Evolutionary conservation across 2,888 invertebrate species (phyloP).

Genomic region (Cheilosia grossa): DNA sequence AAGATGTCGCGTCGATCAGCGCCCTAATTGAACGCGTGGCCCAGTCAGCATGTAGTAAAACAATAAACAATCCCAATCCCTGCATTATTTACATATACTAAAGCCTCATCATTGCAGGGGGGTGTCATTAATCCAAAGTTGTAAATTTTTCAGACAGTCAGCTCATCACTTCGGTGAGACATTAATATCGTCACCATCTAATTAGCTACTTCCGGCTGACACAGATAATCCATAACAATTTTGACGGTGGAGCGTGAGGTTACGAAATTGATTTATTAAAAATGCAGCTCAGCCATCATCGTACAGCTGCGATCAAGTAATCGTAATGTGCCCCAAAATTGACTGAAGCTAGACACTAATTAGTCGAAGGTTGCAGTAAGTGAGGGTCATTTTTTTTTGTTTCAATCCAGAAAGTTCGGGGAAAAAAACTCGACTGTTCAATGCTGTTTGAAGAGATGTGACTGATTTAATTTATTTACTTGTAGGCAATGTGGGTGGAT

Average conservation of each 20-base stretch:
- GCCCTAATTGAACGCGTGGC: neutral
- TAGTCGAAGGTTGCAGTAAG: constrained; percentile 28
- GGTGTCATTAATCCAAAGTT: constrained; percentile 42
- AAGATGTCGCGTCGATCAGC: neutral
- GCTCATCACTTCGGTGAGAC: constrained; percentile 2
- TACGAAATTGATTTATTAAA: constrained; percentile 40
- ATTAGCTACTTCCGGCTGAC: constrained; percentile 24
- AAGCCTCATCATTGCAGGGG: constrained; percentile 13
- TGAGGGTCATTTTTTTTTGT: too few species aligned
- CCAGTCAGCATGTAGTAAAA: constrained; percentile 14
- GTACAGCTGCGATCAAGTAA: neutral
- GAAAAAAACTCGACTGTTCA: too few species aligned
- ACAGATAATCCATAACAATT: constrained; percentile 37
- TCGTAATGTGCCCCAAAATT: neutral
- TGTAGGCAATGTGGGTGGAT: too few species aligned
- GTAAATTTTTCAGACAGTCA: constrained; percentile 43
- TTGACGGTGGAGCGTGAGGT: neutral
- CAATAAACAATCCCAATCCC: constrained; percentile 18
- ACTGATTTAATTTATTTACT: too few species aligned
- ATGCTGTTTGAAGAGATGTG: too few species aligned
- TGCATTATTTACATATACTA: constrained; percentile 21
- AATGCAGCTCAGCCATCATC: constrained; percentile 15
- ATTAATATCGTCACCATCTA: constrained; percentile 45
- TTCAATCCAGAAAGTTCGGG: too few species aligned
- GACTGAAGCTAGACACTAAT: neutral